A percentile compares a stretch with the other conserved stretches of the same genome.
Conservation (phyloP, 1,140 invertebrate genomes). For the Drosophila willistoni region DNA sequence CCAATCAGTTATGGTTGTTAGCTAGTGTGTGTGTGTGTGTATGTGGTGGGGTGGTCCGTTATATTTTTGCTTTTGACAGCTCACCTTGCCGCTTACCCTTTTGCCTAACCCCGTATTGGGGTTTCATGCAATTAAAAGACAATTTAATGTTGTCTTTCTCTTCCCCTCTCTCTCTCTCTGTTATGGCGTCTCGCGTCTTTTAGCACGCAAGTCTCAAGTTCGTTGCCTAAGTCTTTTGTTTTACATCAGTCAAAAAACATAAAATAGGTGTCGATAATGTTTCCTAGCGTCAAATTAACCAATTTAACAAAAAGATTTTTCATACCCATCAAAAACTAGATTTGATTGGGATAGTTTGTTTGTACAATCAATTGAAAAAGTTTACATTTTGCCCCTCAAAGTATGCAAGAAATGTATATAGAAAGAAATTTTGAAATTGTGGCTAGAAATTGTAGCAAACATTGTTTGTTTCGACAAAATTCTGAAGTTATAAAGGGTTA, state of each 20-base stretch:
- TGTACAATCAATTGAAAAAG: no score
- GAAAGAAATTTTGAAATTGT: no score
- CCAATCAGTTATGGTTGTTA: conserved; percentile 48
- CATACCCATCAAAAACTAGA: not conserved
- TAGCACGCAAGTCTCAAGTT: conserved; percentile 47
- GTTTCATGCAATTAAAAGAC: conserved; percentile 65
- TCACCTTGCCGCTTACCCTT: conserved; percentile 51
- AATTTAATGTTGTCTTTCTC: conserved; percentile 55
- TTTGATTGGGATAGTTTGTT: not conserved
- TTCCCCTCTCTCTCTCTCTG: not conserved
- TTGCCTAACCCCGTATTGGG: conserved; percentile 31
- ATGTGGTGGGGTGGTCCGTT: conserved; percentile 44
- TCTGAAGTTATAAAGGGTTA: no score
- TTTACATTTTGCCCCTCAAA: no score
- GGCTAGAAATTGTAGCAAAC: no score
- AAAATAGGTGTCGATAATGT: conserved; percentile 1
- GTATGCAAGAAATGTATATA: no score
- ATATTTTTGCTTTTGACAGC: conserved; percentile 57
- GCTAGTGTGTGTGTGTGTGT: not conserved
- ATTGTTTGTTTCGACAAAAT: no score
- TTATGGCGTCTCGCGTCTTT: not conserved
- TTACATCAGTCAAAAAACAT: conserved; percentile 18
- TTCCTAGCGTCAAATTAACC: conserved; percentile 12
- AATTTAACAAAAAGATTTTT: conserved; percentile 5
- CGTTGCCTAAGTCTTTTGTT: conserved; percentile 61